Base-by-base conservation (phyloP, 2,888 invertebrate species). In the Drosophila borborema region DNA sequence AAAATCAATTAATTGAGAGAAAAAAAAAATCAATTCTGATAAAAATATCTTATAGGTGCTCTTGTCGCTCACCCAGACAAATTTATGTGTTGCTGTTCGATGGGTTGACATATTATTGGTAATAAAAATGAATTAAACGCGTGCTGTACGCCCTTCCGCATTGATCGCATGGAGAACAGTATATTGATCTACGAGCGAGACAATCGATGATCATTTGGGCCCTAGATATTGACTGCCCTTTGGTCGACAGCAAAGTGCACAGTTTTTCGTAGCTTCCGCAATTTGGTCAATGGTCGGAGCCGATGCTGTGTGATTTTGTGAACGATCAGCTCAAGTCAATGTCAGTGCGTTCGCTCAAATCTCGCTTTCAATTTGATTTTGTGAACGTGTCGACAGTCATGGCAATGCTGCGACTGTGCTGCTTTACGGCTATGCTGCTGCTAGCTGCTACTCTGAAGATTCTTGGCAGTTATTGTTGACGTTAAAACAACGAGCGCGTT, bases 361-460 rank as follows among this genome's bases (percentile, higher is more conserved):
- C 55, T 66, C 20, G 84, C 84, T 83, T 89, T 84, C 87, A 65
- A 74, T 81, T 84, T 86, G 64, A 67, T 28, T 64, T 64, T 81
- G 87, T 64, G 80, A 86, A 86, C 86, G 86, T 89, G 86, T 74
- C 75, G 71, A 70, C 36, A 77, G 90, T 81, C 86, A 81, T 67
- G 87, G 66, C 64, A 60, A 62, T 55, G 65, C 31, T 14, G 41
- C 45, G 56, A 40, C 20, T 70, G 36, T 41, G 41, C 56, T 45
- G 54, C 23, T n/a, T 1, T 40, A 18, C 23, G 48, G 72, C 43
- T 45, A n/a, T 40, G 48, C 46, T 55, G 61, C 34, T 18, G 53
- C 53, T 36, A 4, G 28, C 28, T 36, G 18, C 23, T 20, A 43
- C 18, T 51, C 53, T 86, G 80, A 78, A 85, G 80, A 79, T 80